Conservation (phyloP, 2,113 vertebrate species). For the Pterophyllum scalare region DNA sequence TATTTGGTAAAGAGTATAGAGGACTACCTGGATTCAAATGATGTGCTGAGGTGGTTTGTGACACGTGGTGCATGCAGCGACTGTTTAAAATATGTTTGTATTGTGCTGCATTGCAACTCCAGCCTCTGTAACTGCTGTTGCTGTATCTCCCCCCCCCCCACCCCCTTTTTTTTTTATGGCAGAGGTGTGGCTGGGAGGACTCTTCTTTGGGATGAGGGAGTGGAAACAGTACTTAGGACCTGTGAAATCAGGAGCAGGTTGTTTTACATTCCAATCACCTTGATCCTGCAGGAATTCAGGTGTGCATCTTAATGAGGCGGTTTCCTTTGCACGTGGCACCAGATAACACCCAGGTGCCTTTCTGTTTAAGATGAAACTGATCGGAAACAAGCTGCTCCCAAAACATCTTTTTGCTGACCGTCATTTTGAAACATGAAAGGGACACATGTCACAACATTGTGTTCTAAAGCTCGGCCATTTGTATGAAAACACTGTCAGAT, state of each 20-base stretch:
- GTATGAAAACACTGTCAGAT: conserved; percentile 32
- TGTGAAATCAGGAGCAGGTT: conserved; percentile 32
- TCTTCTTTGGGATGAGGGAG: conserved; percentile 9
- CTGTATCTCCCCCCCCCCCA: too few species aligned
- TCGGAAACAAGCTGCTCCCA: conserved; percentile 20
- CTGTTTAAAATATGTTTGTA: neutral
- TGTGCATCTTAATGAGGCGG: conserved; percentile 62
- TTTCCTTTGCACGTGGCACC: conserved; percentile 34
- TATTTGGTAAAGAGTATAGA: conserved; percentile 43
- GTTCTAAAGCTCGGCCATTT: neutral
- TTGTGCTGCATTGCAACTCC: conserved; percentile 15
- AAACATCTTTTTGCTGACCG: conserved; percentile 11
- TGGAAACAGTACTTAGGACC: conserved; percentile 18
- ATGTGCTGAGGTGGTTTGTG: conserved; percentile 13
- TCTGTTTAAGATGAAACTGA: conserved; percentile 41
- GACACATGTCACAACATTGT: conserved; percentile 37
- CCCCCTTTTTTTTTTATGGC: neutral
- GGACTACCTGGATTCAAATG: conserved; percentile 22
- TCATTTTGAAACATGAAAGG: conserved; percentile 32
- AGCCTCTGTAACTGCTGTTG: conserved; percentile 25
- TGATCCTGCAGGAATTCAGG: conserved; percentile 39
- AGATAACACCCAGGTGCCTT: conserved; percentile 43
- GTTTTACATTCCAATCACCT: conserved; percentile 66
- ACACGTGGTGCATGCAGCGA: neutral
- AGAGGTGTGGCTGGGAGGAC: conserved; percentile 24